Evolutionary conservation across 2,113 vertebrate genomes (phyloP).

Genomic region (Desmodus rotundus): DNA sequence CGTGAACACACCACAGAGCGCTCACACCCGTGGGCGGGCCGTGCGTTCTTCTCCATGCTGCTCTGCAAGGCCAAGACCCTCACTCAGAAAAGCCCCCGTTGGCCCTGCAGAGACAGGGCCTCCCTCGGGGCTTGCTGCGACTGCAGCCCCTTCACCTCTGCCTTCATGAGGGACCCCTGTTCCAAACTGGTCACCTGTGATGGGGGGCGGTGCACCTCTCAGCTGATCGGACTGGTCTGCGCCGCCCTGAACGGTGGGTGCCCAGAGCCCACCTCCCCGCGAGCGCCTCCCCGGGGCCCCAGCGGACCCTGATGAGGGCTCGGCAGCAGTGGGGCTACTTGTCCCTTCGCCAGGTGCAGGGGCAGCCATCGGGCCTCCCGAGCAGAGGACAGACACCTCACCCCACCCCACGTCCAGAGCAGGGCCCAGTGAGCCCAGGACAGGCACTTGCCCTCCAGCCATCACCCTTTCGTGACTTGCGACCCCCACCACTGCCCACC

Average conservation of each 20-base stretch:
- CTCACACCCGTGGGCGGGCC: too few relatives aligned
- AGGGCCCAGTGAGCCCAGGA: neutral
- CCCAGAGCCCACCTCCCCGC: neutral
- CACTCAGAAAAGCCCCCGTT: too few relatives aligned
- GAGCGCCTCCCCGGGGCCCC: neutral
- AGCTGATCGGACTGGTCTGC: fast-evolving
- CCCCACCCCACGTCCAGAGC: neutral
- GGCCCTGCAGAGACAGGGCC: too few relatives aligned
- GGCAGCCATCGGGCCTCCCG: neutral
- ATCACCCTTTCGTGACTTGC: fast-evolving
- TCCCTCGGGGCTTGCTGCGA: too few relatives aligned
- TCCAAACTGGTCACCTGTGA: neutral
- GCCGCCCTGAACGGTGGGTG: neutral
- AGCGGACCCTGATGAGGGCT: neutral
- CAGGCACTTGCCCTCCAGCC: neutral
- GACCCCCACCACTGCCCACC: neutral
- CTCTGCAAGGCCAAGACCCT: too few relatives aligned
- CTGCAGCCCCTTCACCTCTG: too few relatives aligned
- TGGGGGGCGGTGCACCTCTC: too few relatives aligned
- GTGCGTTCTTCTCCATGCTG: neutral
- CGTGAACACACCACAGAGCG: too few relatives aligned
- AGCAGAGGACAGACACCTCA: fast-evolving
- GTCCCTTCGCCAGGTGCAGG: too few relatives aligned
- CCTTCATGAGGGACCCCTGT: too few relatives aligned
- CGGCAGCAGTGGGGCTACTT: too few relatives aligned